Conservation (phyloP, 2,888 invertebrate genomes). For the Xestia rhomboidea region DNA sequence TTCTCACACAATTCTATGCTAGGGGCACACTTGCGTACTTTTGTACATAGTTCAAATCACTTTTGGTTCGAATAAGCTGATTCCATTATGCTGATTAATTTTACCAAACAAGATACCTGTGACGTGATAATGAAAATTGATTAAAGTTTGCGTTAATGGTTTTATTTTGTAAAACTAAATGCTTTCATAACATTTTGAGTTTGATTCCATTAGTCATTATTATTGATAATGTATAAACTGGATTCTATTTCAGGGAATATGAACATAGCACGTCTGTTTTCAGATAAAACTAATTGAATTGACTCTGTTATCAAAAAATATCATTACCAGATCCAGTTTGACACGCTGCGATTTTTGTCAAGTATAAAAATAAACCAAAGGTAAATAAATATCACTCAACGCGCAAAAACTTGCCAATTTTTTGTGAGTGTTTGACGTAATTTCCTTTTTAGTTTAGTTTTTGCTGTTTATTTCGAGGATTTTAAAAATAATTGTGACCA, state of each 20-base stretch:
- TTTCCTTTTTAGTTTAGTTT: slow-evolving; percentile 10
- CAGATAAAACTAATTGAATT: not conserved
- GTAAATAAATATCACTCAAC: slow-evolving; percentile 47
- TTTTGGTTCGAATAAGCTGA: slow-evolving; percentile 36
- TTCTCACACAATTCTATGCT: slow-evolving; percentile 72
- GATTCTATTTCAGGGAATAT: not conserved
- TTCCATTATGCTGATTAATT: slow-evolving; percentile 48
- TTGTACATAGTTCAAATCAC: slow-evolving; percentile 64
- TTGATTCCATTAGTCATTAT: not conserved
- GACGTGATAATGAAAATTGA: slow-evolving; percentile 12
- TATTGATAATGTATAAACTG: not conserved
- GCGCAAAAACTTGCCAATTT: slow-evolving; percentile 32
- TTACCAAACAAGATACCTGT: slow-evolving; percentile 29
- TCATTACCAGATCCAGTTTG: not conserved
- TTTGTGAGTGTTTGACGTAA: slow-evolving; percentile 16
- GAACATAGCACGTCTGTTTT: slow-evolving; percentile 14
- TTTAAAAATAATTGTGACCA: slow-evolving; percentile 14
- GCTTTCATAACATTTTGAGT: not conserved
- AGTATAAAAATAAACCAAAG: slow-evolving; percentile 9
- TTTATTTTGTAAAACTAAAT: not conserved
- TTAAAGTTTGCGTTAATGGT: not conserved
- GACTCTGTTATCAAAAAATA: slow-evolving; percentile 7
- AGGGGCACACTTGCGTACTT: slow-evolving; percentile 52
- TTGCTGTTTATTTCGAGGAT: not conserved
- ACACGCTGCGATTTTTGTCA: slow-evolving; percentile 27